These are phyloP conservation scores for Sparidentex hasta DNA, from an alignment of 2,797 vertebrate genomes.

Conservation along the genomic window DNA sequence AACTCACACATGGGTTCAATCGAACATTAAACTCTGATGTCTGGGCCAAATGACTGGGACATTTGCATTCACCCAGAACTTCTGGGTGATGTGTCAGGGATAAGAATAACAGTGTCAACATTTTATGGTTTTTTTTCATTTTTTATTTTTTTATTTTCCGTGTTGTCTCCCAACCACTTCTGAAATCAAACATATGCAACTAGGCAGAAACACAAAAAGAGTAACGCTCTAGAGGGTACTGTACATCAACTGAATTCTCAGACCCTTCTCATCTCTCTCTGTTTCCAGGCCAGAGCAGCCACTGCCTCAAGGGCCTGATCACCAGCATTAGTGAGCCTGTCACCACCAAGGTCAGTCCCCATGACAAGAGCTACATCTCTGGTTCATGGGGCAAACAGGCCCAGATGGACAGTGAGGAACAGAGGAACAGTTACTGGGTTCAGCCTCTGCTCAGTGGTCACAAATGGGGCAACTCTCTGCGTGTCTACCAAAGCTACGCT, in stretches of 20 bases:
- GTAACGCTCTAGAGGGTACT: too few relatives aligned
- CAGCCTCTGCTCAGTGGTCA: conserved; percentile 68
- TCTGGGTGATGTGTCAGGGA: too few relatives aligned
- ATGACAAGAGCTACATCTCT: conserved; percentile 62
- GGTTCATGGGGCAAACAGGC: conserved; percentile 84
- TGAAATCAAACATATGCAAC: too few relatives aligned
- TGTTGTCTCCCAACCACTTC: too few relatives aligned
- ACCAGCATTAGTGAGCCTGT: conserved; percentile 76
- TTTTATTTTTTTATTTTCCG: too few relatives aligned
- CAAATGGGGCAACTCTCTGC: conserved; percentile 71
- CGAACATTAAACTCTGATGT: too few relatives aligned
- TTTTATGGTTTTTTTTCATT: too few relatives aligned
- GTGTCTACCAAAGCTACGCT: conserved; percentile 69
- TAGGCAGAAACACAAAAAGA: too few relatives aligned
- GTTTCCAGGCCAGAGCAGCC: conserved; percentile 42
- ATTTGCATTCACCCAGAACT: too few relatives aligned
- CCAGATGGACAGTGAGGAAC: not conserved
- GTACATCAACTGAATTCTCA: not conserved
- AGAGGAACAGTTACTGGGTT: conserved; percentile 76
- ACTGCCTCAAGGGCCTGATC: conserved; percentile 78
- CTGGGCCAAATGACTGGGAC: too few relatives aligned
- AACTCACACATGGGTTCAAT: too few relatives aligned
- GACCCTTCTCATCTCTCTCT: not conserved
- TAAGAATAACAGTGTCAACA: too few relatives aligned
- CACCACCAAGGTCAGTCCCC: conserved; percentile 71